Evolutionary conservation across 2,888 invertebrate genomes (phyloP), one percentile per base, ranked within the genome.

Genomic region (Lasioglossum marginatum): DNA sequence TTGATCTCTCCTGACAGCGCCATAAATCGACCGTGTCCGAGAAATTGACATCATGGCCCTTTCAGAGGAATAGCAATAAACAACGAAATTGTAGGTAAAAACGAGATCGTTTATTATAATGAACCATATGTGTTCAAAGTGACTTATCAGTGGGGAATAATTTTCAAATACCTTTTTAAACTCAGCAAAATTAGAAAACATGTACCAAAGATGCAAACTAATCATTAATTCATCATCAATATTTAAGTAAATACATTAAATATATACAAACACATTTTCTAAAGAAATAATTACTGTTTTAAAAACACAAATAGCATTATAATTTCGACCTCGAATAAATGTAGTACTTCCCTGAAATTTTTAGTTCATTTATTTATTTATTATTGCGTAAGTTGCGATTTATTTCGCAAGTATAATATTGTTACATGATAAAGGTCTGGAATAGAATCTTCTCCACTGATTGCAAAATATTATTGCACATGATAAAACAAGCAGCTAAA

Each of bases 11-110:
- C 37, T 52, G 82, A 72, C 76, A 68, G 12, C 60, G 57, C 60
- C 81, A 88, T 88, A 88, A 87, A 88, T 90, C 70, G 60, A 60
- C 66, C 52, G 16, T n/a, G 57, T 52, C 66, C 77, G 71, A 71
- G 72, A 4, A 66, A 66, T 48, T 78, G 81, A 74, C 66, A 31
- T 48, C 52, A 23, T 8, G 52, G 79, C 70, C 43, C 66, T 63
- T 68, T 57, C 60, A n/a, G 83, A 81, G 74, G 73, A 85, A 83
- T 89, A 79, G 70, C 86, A 70, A 76, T 78, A 37, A 43, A n/a
- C 57, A 27, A 14, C n/a, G 52, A 31, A 79, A 63, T 63, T 63
- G 31, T 16, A 31, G 6, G 2, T 16, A 63, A 31, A 63, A 31
- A 57, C n/a, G n/a, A 4, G 10, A 1, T n/a, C n/a, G 4, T 57